Conservation (phyloP, 2,797 vertebrate species). For the Selene dorsalis region DNA sequence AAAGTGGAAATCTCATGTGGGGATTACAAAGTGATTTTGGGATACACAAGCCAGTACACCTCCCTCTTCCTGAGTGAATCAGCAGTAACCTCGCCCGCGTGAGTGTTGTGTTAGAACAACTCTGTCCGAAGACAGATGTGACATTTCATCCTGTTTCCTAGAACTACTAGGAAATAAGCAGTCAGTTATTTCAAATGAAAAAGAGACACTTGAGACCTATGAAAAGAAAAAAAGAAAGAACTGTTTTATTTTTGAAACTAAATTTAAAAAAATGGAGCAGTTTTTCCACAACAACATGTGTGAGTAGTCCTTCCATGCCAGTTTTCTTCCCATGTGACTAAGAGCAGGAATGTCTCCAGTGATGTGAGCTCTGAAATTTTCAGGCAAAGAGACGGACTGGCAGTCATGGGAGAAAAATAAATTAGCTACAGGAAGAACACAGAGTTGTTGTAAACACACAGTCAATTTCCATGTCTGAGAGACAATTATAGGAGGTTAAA, state of each 20-base stretch:
- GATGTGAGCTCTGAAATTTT: slow-evolving; percentile 35
- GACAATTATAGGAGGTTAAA: neutral
- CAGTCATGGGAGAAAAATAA: slow-evolving; percentile 24
- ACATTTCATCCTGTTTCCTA: slow-evolving; percentile 30
- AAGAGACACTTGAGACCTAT: slow-evolving; percentile 42
- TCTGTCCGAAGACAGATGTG: slow-evolving; percentile 38
- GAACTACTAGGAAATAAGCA: slow-evolving; percentile 50
- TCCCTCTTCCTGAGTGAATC: slow-evolving; percentile 13
- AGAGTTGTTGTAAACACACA: slow-evolving; percentile 5
- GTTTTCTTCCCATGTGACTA: slow-evolving; percentile 38
- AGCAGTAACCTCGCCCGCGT: neutral
- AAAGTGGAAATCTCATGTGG: slow-evolving; percentile 19
- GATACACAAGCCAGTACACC: slow-evolving; percentile 14
- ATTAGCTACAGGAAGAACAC: slow-evolving; percentile 31
- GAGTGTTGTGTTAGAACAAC: slow-evolving; percentile 35
- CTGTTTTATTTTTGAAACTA: slow-evolving; percentile 8
- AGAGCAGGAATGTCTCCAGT: slow-evolving; percentile 53
- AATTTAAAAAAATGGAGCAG: neutral
- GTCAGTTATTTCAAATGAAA: slow-evolving; percentile 47
- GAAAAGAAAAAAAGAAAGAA: slow-evolving; percentile 15
- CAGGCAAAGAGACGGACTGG: slow-evolving; percentile 14
- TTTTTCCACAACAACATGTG: slow-evolving; percentile 68
- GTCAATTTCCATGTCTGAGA: neutral
- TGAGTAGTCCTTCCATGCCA: slow-evolving; percentile 34
- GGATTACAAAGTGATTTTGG: slow-evolving; percentile 8